Conservation (phyloP, 2,113 vertebrate species). For the Anguilla rostrata region DNA sequence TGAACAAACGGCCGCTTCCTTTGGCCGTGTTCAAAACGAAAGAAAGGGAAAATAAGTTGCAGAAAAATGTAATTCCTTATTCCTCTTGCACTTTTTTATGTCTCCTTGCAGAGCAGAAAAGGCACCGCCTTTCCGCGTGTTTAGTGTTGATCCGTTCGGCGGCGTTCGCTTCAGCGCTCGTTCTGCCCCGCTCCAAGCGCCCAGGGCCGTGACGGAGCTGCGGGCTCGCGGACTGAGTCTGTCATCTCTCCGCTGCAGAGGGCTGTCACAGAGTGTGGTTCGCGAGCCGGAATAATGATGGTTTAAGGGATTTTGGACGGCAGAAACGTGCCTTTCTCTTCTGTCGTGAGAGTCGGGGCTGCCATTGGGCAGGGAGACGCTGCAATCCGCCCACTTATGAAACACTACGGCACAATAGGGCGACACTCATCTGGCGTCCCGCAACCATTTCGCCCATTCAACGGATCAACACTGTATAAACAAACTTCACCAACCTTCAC, state of each 20-base stretch:
- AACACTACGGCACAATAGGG: slow-evolving; percentile 74
- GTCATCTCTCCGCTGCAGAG: slow-evolving; percentile 81
- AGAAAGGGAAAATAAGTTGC: neutral
- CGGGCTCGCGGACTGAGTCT: slow-evolving; percentile 69
- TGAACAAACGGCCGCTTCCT: slow-evolving; percentile 63
- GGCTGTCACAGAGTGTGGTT: slow-evolving; percentile 73
- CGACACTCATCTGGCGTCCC: slow-evolving; percentile 67
- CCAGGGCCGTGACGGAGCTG: slow-evolving; percentile 72
- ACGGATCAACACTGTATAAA: slow-evolving; percentile 50
- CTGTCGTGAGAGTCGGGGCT: slow-evolving; percentile 80
- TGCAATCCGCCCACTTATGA: slow-evolving; percentile 82
- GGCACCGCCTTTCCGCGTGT: slow-evolving; percentile 53
- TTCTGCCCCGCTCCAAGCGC: slow-evolving; percentile 74
- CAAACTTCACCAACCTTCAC: slow-evolving; percentile 41
- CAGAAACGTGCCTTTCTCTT: slow-evolving; percentile 79
- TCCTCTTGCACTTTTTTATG: slow-evolving; percentile 61
- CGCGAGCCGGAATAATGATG: slow-evolving; percentile 76
- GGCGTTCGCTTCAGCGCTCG: slow-evolving; percentile 53
- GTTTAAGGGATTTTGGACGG: slow-evolving; percentile 83
- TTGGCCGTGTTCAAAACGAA: slow-evolving; percentile 43
- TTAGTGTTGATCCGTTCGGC: slow-evolving; percentile 51
- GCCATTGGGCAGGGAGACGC: slow-evolving; percentile 83
- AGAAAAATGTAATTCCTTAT: slow-evolving; percentile 53
- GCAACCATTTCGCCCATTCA: slow-evolving; percentile 62
- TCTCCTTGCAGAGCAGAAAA: slow-evolving; percentile 44